A percentile compares a stretch with the other conserved stretches of the same genome.
phyloP scores from a whole-genome alignment of 2,113 vertebrate genomes.

The Vulpes ferrilata region DNA sequence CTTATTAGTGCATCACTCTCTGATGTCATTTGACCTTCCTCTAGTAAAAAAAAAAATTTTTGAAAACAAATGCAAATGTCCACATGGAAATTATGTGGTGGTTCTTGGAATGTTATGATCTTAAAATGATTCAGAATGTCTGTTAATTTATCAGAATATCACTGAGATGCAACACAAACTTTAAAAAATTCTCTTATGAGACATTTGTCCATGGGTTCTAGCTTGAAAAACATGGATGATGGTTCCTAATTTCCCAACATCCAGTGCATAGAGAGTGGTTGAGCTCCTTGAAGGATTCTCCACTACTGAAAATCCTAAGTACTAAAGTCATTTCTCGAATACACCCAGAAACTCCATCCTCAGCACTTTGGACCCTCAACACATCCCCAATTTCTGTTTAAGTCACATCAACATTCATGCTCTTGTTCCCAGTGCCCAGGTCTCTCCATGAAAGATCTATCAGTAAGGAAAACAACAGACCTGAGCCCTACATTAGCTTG shows the following conservation, averaged over 20 bases:
- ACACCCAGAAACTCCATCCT: not conserved
- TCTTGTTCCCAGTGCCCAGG: not conserved
- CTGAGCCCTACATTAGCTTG: not conserved
- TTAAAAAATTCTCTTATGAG: not conserved
- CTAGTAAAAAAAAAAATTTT: not conserved
- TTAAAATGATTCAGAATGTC: not conserved
- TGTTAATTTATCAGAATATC: not conserved
- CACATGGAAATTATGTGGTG: not conserved
- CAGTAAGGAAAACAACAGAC: not conserved
- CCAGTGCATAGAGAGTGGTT: not conserved
- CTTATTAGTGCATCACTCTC: not conserved
- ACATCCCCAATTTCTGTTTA: not conserved
- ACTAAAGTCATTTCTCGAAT: not conserved
- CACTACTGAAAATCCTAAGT: not conserved
- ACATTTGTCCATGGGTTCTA: not conserved
- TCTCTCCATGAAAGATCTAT: not conserved
- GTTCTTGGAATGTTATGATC: not conserved
- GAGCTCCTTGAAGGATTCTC: not conserved
- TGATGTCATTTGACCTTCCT: not conserved
- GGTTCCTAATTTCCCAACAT: not conserved
- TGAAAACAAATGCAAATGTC: conserved; percentile 30
- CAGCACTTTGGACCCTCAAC: not conserved
- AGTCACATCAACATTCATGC: not conserved
- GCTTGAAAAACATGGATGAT: not conserved
- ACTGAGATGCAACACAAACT: not conserved